Conservation (phyloP, 2,113 vertebrate species). For the Poecile atricapillus region DNA sequence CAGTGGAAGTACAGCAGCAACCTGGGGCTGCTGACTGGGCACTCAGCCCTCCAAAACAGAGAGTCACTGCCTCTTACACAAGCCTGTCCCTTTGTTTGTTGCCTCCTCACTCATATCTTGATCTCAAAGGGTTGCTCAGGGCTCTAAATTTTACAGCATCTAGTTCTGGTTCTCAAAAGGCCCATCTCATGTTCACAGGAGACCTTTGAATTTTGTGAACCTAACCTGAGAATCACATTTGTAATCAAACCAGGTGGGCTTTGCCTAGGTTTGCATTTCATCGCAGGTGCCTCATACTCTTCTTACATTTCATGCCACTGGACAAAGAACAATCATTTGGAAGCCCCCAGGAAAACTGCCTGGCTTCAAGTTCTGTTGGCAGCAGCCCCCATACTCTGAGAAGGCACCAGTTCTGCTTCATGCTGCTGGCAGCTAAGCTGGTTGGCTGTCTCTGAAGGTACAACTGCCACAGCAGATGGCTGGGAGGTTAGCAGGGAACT, state of each 20-base stretch:
- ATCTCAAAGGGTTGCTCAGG: neutral
- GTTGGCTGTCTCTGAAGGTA: neutral
- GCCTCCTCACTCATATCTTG: neutral
- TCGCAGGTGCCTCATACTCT: neutral
- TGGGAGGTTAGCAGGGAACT: neutral
- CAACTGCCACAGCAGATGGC: neutral
- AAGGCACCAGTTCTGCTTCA: neutral
- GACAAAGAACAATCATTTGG: neutral
- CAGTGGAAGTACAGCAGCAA: neutral
- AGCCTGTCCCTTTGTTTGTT: neutral
- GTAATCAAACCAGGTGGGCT: neutral
- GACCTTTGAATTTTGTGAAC: neutral
- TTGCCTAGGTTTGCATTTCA: neutral
- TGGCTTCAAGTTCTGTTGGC: neutral
- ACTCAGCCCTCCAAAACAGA: neutral
- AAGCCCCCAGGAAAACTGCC: neutral
- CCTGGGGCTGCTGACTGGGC: neutral
- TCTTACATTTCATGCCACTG: neutral
- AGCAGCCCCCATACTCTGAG: neutral
- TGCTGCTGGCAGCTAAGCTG: neutral
- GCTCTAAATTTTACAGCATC: neutral
- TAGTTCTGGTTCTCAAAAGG: neutral
- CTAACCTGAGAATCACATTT: neutral
- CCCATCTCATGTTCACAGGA: neutral
- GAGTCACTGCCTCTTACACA: neutral